Conservation (phyloP, 2,888 invertebrate genomes). For the Ephialtes manifestator region DNA sequence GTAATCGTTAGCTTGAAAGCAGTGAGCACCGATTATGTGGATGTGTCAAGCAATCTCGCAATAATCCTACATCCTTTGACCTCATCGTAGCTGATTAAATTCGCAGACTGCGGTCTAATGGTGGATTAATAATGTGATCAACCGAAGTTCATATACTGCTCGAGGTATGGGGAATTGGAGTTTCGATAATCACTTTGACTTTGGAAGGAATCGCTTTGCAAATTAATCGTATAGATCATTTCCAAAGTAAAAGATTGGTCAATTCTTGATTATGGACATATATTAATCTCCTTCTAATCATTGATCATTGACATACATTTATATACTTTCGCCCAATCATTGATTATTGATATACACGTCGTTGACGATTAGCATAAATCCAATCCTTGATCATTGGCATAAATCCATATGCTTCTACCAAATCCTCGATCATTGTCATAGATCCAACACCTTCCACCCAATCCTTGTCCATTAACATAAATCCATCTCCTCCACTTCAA, state of each 20-base stretch:
- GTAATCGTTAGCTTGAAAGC: slow-evolving; percentile 10
- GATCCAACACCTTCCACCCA: too few relatives aligned
- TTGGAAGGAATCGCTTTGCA: neutral
- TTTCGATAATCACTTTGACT: neutral
- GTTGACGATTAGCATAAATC: too few relatives aligned
- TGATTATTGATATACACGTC: too few relatives aligned
- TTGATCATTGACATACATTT: too few relatives aligned
- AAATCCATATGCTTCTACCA: too few relatives aligned
- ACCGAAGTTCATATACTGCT: neutral
- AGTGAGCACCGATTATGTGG: slow-evolving; percentile 17
- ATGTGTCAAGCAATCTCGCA: slow-evolving; percentile 27
- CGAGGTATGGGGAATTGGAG: neutral
- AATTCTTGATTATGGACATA: neutral
- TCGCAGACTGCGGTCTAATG: slow-evolving; percentile 1
- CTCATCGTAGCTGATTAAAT: slow-evolving; percentile 22
- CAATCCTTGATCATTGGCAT: too few relatives aligned
- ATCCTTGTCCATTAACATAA: too few relatives aligned
- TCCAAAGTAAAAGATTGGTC: neutral
- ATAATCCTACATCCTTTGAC: slow-evolving; percentile 33
- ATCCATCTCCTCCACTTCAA: neutral
- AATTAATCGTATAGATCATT: neutral
- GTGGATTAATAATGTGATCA: neutral
- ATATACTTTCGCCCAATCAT: too few relatives aligned
- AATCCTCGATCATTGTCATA: too few relatives aligned
- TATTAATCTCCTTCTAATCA: neutral